phyloP scores from a whole-genome alignment of 2,888 invertebrate genomes.

The Operophtera brumata region DNA sequence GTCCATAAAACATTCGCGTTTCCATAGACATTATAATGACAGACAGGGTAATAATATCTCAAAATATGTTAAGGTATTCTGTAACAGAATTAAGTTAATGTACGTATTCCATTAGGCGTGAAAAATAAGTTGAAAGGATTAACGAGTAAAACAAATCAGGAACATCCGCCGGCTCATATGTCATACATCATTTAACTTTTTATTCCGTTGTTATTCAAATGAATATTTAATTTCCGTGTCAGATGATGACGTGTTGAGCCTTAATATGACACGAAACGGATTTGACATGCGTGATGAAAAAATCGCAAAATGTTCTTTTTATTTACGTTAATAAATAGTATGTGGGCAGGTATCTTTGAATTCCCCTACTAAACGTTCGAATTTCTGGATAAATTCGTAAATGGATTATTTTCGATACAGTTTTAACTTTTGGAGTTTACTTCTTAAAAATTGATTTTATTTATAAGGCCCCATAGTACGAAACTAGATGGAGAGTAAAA shows the following conservation, averaged over 20 bases:
- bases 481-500: no score
- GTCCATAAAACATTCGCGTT: slow-evolving; percentile 26
- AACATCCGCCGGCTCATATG: slow-evolving; percentile 52
- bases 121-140: slow-evolving; percentile 52
- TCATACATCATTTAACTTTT: slow-evolving; percentile 47
- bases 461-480: no score
- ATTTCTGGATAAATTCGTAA: no score
- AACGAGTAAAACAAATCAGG: slow-evolving; percentile 57
- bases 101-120: slow-evolving; percentile 44
- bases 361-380: no score
- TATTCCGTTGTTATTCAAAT: slow-evolving; percentile 52
- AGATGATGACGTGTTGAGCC: slow-evolving; percentile 49
- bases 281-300: slow-evolving; percentile 31
- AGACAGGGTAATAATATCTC: slow-evolving; percentile 13
- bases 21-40: slow-evolving; percentile 25
- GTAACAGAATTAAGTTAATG: slow-evolving; percentile 19
- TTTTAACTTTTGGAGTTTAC: no score
- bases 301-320: slow-evolving; percentile 11
- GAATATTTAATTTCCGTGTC: slow-evolving; percentile 67
- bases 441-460: no score
- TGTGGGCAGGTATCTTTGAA: no score
- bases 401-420: no score
- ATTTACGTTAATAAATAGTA: no score
- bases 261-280: slow-evolving; percentile 38
- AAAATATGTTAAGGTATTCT: slow-evolving; percentile 4